Conservation (phyloP, 2,113 vertebrate genomes). For the Phainopepla nitens region DNA sequence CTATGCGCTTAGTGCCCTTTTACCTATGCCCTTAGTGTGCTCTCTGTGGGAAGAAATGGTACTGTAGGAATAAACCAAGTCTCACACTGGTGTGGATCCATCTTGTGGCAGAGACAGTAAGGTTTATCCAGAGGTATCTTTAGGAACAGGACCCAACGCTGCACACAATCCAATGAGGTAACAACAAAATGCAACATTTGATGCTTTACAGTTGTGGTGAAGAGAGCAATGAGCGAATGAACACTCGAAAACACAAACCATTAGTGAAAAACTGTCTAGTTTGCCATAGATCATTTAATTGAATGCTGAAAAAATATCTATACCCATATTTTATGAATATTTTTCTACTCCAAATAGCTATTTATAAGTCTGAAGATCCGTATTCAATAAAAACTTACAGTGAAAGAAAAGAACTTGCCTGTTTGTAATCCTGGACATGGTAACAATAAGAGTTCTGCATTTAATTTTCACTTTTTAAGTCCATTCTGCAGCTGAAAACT, state of each 20-base stretch:
- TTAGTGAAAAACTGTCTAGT: not conserved
- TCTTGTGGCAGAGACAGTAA: not conserved
- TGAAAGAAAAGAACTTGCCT: not conserved
- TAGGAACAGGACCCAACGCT: not conserved
- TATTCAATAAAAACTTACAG: not conserved
- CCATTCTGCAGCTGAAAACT: not conserved
- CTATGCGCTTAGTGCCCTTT: not conserved
- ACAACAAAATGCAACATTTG: not conserved
- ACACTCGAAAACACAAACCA: not conserved
- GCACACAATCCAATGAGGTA: not conserved
- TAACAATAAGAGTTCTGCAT: not conserved
- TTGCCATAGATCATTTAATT: not conserved
- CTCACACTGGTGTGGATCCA: not conserved
- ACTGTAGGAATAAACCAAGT: not conserved
- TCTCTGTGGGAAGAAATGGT: not conserved
- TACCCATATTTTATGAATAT: not conserved
- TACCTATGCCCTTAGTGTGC: not conserved
- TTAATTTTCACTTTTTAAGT: not conserved
- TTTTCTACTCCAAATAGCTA: not conserved
- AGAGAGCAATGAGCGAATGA: not conserved
- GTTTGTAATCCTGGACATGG: not conserved
- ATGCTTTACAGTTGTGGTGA: not conserved
- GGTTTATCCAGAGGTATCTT: not conserved
- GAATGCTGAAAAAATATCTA: not conserved
- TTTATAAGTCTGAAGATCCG: not conserved